phyloP scores from a whole-genome alignment of 2,888 invertebrate species.

The Hipparchia semele region DNA sequence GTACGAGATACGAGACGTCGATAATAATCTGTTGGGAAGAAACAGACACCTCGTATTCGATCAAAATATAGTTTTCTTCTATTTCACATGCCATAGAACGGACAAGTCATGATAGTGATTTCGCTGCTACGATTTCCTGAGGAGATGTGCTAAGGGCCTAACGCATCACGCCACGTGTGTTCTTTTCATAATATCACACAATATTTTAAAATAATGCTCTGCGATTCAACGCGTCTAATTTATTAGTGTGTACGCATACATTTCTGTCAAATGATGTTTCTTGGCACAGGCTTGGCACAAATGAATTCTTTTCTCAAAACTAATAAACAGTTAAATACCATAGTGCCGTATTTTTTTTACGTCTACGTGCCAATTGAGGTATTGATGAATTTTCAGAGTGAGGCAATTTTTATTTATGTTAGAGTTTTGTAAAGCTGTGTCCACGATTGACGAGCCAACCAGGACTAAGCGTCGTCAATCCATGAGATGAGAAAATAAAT shows the following conservation, averaged over 20 bases:
- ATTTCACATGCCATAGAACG: too few species aligned
- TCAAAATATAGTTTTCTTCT: too few species aligned
- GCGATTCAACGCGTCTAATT: constrained; percentile 1
- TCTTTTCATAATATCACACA: constrained; percentile 12
- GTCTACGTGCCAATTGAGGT: constrained; percentile 39
- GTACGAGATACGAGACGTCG: too few species aligned
- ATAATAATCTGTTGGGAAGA: too few species aligned
- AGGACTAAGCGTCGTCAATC: too few species aligned
- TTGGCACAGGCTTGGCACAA: constrained; percentile 27
- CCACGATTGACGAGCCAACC: too few species aligned
- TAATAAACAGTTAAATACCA: constrained; percentile 34
- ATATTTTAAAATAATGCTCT: constrained; percentile 15
- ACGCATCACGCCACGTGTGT: constrained; percentile 5
- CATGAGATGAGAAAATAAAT: too few species aligned
- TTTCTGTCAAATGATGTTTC: constrained; percentile 31
- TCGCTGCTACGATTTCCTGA: too few species aligned
- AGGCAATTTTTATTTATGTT: not conserved
- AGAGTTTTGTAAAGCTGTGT: not conserved
- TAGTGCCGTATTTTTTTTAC: constrained; percentile 28
- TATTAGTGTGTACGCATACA: constrained; percentile 29
- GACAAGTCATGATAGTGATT: too few species aligned
- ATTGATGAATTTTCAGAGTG: constrained; percentile 33
- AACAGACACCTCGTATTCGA: too few species aligned
- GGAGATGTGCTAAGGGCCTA: too few species aligned
- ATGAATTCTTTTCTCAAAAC: constrained; percentile 32